These are phyloP conservation scores for Camponotus floridanus DNA, from an alignment of 1,140 invertebrate species.

Conservation along the genomic window DNA sequence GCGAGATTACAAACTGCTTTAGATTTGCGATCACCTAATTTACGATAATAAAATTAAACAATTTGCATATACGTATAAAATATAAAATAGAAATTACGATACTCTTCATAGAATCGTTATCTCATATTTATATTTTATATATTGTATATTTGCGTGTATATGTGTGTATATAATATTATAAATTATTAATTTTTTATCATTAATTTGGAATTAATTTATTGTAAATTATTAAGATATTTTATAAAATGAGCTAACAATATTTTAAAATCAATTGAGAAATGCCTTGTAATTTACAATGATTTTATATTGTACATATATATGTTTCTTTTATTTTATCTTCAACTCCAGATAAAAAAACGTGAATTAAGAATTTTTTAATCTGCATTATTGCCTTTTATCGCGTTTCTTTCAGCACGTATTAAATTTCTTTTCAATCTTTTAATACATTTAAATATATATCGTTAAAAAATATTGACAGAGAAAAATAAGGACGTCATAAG, in stretches of 20 bases:
- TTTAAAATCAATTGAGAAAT: background rate
- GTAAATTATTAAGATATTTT: too few relatives aligned
- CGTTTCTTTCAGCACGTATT: background rate
- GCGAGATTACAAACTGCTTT: background rate
- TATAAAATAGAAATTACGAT: background rate
- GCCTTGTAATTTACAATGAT: background rate
- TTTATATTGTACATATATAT: background rate
- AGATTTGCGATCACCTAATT: background rate
- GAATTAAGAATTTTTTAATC: background rate
- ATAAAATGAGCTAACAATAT: background rate
- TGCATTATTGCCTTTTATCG: background rate
- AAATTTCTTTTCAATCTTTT: background rate
- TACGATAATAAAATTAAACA: slow-evolving; percentile 8
- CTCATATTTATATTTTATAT: too few relatives aligned
- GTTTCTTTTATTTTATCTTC: too few relatives aligned
- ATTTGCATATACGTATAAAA: background rate
- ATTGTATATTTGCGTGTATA: too few relatives aligned
- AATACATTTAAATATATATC: slow-evolving; percentile 19
- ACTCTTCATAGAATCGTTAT: too few relatives aligned
- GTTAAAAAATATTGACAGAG: slow-evolving; percentile 39
- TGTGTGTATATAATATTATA: too few relatives aligned
- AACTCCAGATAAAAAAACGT: background rate
- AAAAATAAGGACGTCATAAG: slow-evolving; percentile 53
- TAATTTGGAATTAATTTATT: too few relatives aligned
- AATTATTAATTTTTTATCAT: too few relatives aligned